Evolutionary conservation across 2,797 vertebrate species (phyloP), one percentile per base, ranked within the genome.

Genomic region (Sardinella longiceps): DNA sequence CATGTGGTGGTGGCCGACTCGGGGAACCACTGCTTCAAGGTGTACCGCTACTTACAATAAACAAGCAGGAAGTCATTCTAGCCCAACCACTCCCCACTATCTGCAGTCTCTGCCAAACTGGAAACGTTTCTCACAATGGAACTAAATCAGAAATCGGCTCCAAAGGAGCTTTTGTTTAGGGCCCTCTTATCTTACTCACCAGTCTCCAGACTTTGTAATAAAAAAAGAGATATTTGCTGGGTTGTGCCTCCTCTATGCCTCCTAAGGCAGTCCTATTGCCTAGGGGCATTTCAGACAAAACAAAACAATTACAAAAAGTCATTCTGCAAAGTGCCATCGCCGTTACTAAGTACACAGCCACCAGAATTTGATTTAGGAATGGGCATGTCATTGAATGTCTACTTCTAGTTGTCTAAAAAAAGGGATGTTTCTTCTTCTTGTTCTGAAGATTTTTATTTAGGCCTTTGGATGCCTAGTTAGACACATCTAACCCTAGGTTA

Each of bases 21-120:
- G 83, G 98, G 98, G 63, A 99, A 99, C 93, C 98, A 99, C 92
- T 99, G 98, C 94, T 99, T 99, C 94, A 99, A 99, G 93, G 98
- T 99, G 90, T 99, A 99, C 89, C 97, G 98, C 89, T 99, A 99
- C 90, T 95, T 99, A 48, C 98, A 99, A 93, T 99, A 96, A 96
- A 74, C 20, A 56, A 88, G 82, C 82, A 2, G 86, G 58, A 28
- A 88, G 25, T 12, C 37, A 23, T 56, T 56, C 53, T 5, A 56
- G 2, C 53, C 60, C 12, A 12, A 39, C 66, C 30, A 28, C 66
- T 20, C 2, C 53, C 28, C 66, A 39, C 20, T 20, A n/a, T 20
- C 20, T 20, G 20, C 53, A n/a, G 53, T 23, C 30, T 37, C 12
- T 37, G 66, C 30, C 33, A 74, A 74, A 74, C 66, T 37, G 66